Evolutionary conservation across 2,888 invertebrate genomes (phyloP).

Genomic region (Nesidiocoris tenuis): DNA sequence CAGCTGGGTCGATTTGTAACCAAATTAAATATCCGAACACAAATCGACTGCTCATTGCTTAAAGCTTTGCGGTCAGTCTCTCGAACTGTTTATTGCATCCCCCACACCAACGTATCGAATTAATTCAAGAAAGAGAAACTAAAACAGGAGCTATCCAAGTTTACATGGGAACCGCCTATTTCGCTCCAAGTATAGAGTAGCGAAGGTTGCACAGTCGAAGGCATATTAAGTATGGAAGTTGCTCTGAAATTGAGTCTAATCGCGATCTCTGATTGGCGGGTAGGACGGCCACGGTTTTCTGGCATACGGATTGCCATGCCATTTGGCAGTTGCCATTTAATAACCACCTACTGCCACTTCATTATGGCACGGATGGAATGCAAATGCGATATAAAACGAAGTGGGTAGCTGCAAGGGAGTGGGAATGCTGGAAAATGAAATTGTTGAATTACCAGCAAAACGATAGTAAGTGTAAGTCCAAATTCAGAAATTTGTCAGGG

Average conservation of each 20-base stretch:
- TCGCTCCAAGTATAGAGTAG: too few species aligned
- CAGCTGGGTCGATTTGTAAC: too few species aligned
- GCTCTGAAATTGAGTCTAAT: background rate
- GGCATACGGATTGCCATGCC: background rate
- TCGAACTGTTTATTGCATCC: background rate
- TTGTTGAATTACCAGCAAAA: too few species aligned
- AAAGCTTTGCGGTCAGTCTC: background rate
- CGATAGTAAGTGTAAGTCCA: too few species aligned
- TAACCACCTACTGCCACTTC: background rate
- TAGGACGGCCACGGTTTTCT: background rate
- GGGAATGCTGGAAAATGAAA: too few species aligned
- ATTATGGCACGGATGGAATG: background rate
- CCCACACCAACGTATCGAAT: too few species aligned
- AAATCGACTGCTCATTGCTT: too few species aligned
- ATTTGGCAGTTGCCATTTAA: background rate
- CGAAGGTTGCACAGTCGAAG: background rate
- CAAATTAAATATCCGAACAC: too few species aligned
- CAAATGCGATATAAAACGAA: background rate
- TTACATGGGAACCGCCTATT: too few species aligned
- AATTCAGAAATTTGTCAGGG: too few species aligned
- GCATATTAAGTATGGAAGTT: background rate
- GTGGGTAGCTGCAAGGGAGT: too few species aligned
- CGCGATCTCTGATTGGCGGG: background rate
- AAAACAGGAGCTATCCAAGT: background rate
- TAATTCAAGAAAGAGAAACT: background rate